These are phyloP conservation scores for Chiloscyllium plagiosum DNA, from an alignment of 2,113 vertebrate species.

Conservation along the genomic window DNA sequence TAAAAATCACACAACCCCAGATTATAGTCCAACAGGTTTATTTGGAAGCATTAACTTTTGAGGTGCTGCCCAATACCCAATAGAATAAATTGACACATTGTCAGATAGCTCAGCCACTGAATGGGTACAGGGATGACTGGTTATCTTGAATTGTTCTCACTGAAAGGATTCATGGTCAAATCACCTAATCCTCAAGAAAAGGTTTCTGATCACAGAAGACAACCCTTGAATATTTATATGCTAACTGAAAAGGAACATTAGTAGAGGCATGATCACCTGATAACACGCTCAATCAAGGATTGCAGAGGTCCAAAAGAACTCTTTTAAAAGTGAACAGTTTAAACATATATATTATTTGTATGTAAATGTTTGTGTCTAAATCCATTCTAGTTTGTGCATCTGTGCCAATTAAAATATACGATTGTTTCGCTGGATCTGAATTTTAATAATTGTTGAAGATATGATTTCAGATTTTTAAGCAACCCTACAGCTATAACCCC, in stretches of 20 bases:
- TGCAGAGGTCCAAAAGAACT: not conserved
- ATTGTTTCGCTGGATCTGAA: not conserved
- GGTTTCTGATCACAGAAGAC: not conserved
- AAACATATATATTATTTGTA: not conserved
- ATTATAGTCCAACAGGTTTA: no score
- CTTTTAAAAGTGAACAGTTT: not conserved
- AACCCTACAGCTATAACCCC: no score
- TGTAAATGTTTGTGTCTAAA: not conserved
- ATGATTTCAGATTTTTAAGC: not conserved
- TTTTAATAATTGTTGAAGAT: not conserved
- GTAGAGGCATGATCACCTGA: not conserved
- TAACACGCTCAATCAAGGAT: not conserved
- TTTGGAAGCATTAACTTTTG: no score
- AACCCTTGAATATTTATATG: not conserved
- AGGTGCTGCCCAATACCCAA: no score
- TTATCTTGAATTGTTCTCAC: not conserved
- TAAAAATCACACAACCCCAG: no score
- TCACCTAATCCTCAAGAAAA: not conserved
- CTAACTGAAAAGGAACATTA: not conserved
- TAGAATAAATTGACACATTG: not conserved
- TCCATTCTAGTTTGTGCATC: not conserved
- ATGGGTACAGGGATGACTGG: not conserved
- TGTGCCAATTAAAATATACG: not conserved
- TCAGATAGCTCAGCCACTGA: not conserved
- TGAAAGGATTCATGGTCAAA: not conserved